phyloP scores from a whole-genome alignment of 2,113 vertebrate species.

The Neopipo cinnamomea region DNA sequence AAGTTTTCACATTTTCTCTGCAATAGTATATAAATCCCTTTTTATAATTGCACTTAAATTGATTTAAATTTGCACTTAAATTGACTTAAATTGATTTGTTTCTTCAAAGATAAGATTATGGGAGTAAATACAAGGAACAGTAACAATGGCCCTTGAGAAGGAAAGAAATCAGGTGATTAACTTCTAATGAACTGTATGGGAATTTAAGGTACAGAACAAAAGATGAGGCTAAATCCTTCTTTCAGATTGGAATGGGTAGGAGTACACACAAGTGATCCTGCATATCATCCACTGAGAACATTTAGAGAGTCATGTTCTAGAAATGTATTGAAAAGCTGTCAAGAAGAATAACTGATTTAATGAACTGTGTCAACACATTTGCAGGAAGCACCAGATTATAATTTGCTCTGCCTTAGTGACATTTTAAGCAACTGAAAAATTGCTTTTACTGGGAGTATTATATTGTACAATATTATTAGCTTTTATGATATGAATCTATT shows the following conservation, averaged over 20 bases:
- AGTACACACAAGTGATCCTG: not conserved
- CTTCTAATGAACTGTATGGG: not conserved
- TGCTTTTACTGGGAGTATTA: slow-evolving; percentile 14
- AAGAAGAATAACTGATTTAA: slow-evolving; percentile 44
- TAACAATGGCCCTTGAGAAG: not conserved
- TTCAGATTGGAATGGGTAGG: not conserved
- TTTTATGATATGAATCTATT: slow-evolving; percentile 7
- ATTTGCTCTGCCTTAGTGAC: slow-evolving; percentile 8
- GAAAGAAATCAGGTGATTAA: not conserved
- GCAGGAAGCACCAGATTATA: slow-evolving; percentile 25
- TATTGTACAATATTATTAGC: not conserved
- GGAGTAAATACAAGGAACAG: not conserved
- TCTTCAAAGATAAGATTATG: not conserved
- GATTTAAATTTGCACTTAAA: not conserved
- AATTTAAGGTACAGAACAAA: not conserved
- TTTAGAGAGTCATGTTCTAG: not conserved
- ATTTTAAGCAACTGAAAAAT: slow-evolving; percentile 42
- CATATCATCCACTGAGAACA: not conserved
- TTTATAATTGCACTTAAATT: not conserved
- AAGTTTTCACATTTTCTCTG: not conserved
- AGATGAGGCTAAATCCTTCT: not conserved
- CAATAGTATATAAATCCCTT: not conserved
- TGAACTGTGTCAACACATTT: slow-evolving; percentile 49
- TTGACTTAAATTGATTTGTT: not conserved
- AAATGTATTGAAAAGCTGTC: slow-evolving; percentile 35